These are phyloP conservation scores for Meiosimyza platycephala DNA, from an alignment of 2,888 invertebrate genomes.

Conservation along the genomic window DNA sequence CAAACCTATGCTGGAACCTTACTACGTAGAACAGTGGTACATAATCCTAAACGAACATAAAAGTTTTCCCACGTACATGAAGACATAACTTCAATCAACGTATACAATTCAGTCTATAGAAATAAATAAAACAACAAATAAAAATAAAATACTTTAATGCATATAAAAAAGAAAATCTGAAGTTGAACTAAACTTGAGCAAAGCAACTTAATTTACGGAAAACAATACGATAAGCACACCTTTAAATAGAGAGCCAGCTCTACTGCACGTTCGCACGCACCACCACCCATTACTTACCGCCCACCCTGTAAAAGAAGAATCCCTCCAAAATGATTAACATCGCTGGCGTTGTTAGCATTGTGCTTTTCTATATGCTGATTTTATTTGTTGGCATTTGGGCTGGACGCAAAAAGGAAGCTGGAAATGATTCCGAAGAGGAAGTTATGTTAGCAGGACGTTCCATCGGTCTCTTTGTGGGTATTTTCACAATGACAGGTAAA, in stretches of 20 bases:
- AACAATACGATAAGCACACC: no score
- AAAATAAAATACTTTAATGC: background rate
- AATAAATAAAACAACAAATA: background rate
- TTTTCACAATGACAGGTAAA: conserved; percentile 98
- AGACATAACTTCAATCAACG: no score
- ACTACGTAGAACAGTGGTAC: background rate
- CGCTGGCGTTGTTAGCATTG: conserved; percentile 92
- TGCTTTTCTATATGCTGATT: conserved; percentile 96
- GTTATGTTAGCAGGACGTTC: conserved; percentile 98
- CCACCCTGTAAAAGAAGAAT: background rate
- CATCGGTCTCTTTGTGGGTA: conserved; percentile 96
- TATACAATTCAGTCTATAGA: background rate
- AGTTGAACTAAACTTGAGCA: background rate
- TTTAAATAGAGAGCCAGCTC: no score
- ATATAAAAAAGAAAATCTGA: background rate
- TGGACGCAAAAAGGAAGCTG: conserved; percentile 88
- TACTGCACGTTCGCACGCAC: no score
- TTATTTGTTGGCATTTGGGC: conserved; percentile 98
- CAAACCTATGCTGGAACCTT: background rate
- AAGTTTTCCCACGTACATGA: background rate
- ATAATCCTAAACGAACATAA: conserved; percentile 17
- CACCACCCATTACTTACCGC: no score
- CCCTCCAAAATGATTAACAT: conserved; percentile 81
- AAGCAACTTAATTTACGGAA: no score
- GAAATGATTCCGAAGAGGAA: conserved; percentile 94